A percentile compares a stretch with the other conserved stretches of the same genome.
Evolutionary conservation across 2,797 vertebrate genomes (phyloP).

Genomic region (Anniella stebbinsi): DNA sequence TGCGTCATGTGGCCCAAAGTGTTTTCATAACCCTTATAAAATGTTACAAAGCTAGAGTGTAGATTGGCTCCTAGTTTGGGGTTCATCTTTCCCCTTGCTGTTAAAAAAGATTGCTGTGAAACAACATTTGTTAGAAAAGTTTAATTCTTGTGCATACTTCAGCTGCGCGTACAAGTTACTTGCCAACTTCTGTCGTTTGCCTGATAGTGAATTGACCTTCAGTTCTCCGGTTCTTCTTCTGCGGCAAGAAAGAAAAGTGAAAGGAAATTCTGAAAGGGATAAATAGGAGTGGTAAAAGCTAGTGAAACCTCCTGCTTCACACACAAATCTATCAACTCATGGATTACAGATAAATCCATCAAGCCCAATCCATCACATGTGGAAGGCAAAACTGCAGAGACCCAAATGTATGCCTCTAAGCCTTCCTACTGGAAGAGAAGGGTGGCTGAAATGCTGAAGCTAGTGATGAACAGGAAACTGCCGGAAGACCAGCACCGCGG

Average conservation of each 20-base stretch:
- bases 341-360: conserved; percentile 19
- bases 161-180: too few relatives aligned
- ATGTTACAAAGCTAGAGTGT: too few relatives aligned
- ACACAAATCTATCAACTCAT: conserved; percentile 20
- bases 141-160: too few relatives aligned
- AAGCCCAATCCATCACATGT: conserved; percentile 11
- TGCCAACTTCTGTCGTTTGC: too few relatives aligned
- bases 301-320: conserved; percentile 29
- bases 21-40: too few relatives aligned
- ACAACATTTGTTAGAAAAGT: too few relatives aligned
- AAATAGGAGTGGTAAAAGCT: background rate
- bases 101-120: too few relatives aligned
- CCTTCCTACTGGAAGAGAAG: conserved; percentile 18
- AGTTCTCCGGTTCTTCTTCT: too few relatives aligned
- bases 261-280: background rate
- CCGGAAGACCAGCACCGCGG: conserved; percentile 35
- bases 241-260: background rate
- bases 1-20: too few relatives aligned
- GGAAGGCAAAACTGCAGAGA: conserved; percentile 39
- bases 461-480: conserved; percentile 43
- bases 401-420: background rate
- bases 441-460: background rate
- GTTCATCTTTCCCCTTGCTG: too few relatives aligned
- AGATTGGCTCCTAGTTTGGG: too few relatives aligned
- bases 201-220: background rate